Base-by-base conservation (phyloP, 92 coral and sea anemone species). In the Epizoanthus rinbou region DNA sequence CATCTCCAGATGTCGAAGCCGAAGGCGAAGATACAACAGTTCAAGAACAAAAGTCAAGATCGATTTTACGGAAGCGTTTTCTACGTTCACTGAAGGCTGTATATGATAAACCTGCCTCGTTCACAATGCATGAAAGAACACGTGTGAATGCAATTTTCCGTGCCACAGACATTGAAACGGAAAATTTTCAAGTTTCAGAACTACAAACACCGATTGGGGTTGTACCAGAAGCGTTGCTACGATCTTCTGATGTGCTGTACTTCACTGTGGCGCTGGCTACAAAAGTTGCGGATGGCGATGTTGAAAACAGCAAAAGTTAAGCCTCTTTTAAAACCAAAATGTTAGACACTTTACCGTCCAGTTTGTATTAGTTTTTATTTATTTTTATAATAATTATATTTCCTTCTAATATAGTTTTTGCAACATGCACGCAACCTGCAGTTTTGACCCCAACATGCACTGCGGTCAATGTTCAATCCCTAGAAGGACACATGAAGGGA, bases 121-220 rank as follows among this genome's bases (percentile, higher is more conserved):
- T 95, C 80, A 59, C 84, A 41, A 70, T 95, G 92, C 95, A 93
- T 65, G 98, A 95, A 56, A 93, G 64, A 69, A 95, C 98, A 53
- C 65, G 65, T 5, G 93, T 95, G 57, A 31, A 72, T n/a, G 98
- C 92, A 19, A 47, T 92, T 19, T 95, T 95, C 59, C 91, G 94
- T 57, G 97, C 93, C 17, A 93, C 98, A 9, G 98, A 95, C 78
- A 95, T 95, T 25, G 87, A 95, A 62, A 85, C 89, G 72, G 97
- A 94, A 74, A 87, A 78, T 45, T 80, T 93, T 74, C 90, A 84
- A 66, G 98, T 96, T 22, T 96, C 99, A 25, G 91, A 92, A 68
- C 88, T 96, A 64, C 91, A 90, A 45, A 93, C 99, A 23, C 99
- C 99, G 21, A 94, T 94, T 78, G 99, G 99, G 3, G 87, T 95